Conservation (phyloP, 2,113 vertebrate species). For the Centropus bengalensis region DNA sequence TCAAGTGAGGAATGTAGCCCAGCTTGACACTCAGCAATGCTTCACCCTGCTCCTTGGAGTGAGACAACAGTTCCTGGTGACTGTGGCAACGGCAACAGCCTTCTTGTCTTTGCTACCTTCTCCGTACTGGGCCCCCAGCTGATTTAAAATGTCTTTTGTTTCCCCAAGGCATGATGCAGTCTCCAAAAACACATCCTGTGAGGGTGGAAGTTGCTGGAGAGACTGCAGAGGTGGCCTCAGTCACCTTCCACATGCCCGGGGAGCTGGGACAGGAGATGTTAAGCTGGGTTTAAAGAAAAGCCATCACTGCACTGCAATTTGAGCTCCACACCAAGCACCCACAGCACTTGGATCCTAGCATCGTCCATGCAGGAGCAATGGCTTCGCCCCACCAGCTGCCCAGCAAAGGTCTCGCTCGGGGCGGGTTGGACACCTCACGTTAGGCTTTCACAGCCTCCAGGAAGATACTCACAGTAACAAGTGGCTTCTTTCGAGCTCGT, state of each 20-base stretch:
- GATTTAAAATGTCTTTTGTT: neutral
- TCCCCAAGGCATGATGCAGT: neutral
- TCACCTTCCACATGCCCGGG: neutral
- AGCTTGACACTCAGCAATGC: neutral
- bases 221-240: neutral
- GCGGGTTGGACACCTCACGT: neutral
- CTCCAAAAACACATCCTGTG: neutral
- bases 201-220: neutral
- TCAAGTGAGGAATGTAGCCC: slow-evolving; percentile 49
- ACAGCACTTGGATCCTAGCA: neutral
- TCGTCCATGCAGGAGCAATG: neutral
- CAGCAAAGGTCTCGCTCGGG: neutral
- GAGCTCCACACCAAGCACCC: neutral
- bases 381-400: too few species aligned
- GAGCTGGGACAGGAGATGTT: neutral
- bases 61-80: neutral
- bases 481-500: slow-evolving; percentile 92
- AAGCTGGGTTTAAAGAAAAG: neutral
- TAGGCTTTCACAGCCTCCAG: neutral
- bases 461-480: slow-evolving; percentile 89
- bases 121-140: slow-evolving; percentile 2
- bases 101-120: neutral
- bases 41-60: neutral
- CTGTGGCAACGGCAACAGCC: slow-evolving; percentile 2
- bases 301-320: neutral